Evolutionary conservation across 2,113 vertebrate genomes (phyloP).

Genomic region (Corynorhinus townsendii): DNA sequence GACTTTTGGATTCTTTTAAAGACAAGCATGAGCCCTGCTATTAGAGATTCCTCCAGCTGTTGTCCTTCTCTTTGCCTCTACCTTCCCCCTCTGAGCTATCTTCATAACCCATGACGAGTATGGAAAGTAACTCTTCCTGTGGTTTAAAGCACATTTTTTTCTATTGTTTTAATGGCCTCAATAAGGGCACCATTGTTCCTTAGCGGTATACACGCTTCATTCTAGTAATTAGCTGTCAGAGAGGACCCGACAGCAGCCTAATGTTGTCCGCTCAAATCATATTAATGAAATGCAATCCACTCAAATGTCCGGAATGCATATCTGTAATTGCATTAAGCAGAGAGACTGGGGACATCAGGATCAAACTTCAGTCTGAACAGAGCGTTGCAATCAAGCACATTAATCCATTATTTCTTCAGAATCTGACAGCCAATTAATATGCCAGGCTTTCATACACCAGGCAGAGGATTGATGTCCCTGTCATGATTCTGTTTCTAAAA

Average conservation of each 20-base stretch:
- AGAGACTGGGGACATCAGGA: slow-evolving; percentile 83
- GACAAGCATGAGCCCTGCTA: background rate
- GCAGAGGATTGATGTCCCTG: slow-evolving; percentile 75
- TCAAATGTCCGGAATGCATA: slow-evolving; percentile 93
- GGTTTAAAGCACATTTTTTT: slow-evolving; percentile 60
- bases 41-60: background rate
- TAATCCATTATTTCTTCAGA: slow-evolving; percentile 92
- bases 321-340: slow-evolving; percentile 92
- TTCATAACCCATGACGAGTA: slow-evolving; percentile 13
- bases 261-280: slow-evolving; percentile 95
- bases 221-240: slow-evolving; percentile 99
- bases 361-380: slow-evolving; percentile 83
- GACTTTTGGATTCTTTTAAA: background rate
- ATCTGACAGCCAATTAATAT: slow-evolving; percentile 97
- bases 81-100: background rate
- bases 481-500: slow-evolving; percentile 67
- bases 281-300: slow-evolving; percentile 98
- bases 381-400: slow-evolving; percentile 85
- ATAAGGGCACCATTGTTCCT: slow-evolving; percentile 91
- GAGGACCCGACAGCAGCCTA: slow-evolving; percentile 93
- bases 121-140: slow-evolving; percentile 44
- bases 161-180: slow-evolving; percentile 71
- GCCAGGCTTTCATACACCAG: slow-evolving; percentile 83
- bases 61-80: background rate
- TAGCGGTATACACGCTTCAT: slow-evolving; percentile 92